Percentiles rank a stretch among this genome's conserved stretches.
Conservation (phyloP, 2,113 vertebrate genomes). For the Bombycilla garrulus region DNA sequence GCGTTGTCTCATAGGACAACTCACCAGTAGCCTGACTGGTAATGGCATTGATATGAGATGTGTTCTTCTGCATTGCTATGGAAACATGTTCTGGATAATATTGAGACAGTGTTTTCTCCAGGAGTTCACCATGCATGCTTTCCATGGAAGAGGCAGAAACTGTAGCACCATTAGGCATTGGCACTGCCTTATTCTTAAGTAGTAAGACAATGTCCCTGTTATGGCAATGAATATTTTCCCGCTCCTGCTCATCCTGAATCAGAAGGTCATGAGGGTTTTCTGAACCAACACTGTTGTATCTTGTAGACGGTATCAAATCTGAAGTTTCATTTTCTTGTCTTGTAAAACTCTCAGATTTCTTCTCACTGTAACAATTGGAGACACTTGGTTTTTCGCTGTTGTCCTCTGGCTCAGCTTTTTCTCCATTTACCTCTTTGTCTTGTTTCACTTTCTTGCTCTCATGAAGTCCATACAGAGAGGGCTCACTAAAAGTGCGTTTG, state of each 20-base stretch:
- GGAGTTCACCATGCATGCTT: slow-evolving; percentile 82
- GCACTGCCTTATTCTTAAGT: slow-evolving; percentile 82
- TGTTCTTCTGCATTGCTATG: slow-evolving; percentile 84
- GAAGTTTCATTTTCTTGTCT: slow-evolving; percentile 68
- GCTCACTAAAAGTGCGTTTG: slow-evolving; percentile 82
- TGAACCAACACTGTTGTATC: slow-evolving; percentile 69
- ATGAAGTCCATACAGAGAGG: slow-evolving; percentile 75
- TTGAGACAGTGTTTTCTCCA: slow-evolving; percentile 89
- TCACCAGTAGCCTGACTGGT: slow-evolving; percentile 79
- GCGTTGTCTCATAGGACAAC: slow-evolving; percentile 75
- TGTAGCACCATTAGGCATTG: slow-evolving; percentile 90
- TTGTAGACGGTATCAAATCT: slow-evolving; percentile 67
- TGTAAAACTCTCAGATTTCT: slow-evolving; percentile 36
- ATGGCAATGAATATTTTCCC: slow-evolving; percentile 74
- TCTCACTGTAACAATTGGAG: slow-evolving; percentile 63
- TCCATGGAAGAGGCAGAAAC: slow-evolving; percentile 85
- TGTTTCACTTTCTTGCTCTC: slow-evolving; percentile 83
- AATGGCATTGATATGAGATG: slow-evolving; percentile 80
- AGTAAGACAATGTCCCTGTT: slow-evolving; percentile 82
- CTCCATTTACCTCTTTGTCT: slow-evolving; percentile 78
- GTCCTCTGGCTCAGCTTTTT: slow-evolving; percentile 61
- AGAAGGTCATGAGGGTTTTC: slow-evolving; percentile 58
- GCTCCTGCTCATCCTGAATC: slow-evolving; percentile 75
- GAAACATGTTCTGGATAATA: slow-evolving; percentile 89
- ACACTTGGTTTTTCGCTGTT: slow-evolving; percentile 51